Percentiles rank a stretch among this genome's conserved stretches.
These are phyloP conservation scores for Listronotus bonariensis DNA, from an alignment of 1,140 invertebrate genomes.

Conservation along the genomic window DNA sequence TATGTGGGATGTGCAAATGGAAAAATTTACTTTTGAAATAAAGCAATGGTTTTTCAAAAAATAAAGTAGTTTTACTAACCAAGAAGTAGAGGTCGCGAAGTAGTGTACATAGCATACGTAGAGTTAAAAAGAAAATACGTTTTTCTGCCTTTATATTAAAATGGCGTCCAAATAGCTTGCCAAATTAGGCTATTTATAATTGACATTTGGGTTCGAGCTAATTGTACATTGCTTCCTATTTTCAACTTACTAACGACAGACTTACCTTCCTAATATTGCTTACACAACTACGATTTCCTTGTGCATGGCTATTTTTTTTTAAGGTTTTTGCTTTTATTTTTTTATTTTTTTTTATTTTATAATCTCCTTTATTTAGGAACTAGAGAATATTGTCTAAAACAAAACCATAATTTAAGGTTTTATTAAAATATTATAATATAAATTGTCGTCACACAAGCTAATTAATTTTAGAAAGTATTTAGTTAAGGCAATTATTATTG, in stretches of 20 bases:
- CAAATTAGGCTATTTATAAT: constrained; percentile 49
- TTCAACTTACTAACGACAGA: constrained; percentile 22
- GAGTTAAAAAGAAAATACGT: background rate
- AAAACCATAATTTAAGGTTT: too few species aligned
- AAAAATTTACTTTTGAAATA: background rate
- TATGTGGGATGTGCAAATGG: too few species aligned
- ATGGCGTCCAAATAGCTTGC: constrained; percentile 34
- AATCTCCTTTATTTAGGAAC: too few species aligned
- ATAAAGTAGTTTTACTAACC: constrained; percentile 13
- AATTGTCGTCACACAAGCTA: too few species aligned
- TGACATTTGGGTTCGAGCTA: constrained; percentile 49
- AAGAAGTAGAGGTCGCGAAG: constrained; percentile 6
- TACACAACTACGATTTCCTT: background rate
- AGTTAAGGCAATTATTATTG: too few species aligned
- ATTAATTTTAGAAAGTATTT: too few species aligned
- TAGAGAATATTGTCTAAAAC: too few species aligned
- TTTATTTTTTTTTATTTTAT: too few species aligned
- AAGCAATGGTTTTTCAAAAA: constrained; percentile 1
- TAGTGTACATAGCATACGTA: constrained; percentile 18
- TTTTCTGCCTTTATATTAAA: constrained; percentile 11
- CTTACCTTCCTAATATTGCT: constrained; percentile 1
- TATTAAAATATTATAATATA: too few species aligned
- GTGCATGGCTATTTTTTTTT: background rate
- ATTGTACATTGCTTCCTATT: constrained; percentile 56
- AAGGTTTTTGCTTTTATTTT: too few species aligned